These are phyloP conservation scores for Eriosoma lanigerum DNA, from an alignment of 1,140 invertebrate genomes.

Conservation along the genomic window DNA sequence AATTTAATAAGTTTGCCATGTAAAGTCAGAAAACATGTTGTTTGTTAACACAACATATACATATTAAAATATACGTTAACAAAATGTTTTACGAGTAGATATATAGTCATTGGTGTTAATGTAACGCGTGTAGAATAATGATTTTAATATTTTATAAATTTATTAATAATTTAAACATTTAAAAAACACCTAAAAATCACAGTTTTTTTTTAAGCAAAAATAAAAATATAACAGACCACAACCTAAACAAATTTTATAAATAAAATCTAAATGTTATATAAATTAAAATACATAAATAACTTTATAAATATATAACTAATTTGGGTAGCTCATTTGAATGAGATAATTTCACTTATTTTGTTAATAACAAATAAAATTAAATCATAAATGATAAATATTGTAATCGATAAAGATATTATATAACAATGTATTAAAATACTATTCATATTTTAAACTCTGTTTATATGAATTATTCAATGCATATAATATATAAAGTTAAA, in stretches of 20 bases:
- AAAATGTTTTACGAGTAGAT: conserved; percentile 14
- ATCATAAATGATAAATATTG: neutral
- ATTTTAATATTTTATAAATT: neutral
- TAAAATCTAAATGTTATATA: neutral
- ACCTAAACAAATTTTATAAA: conserved; percentile 23
- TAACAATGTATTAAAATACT: conserved; percentile 4
- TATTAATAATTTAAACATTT: conserved; percentile 9
- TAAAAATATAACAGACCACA: conserved; percentile 40
- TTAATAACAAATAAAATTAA: neutral
- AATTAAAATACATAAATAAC: neutral
- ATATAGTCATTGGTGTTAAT: conserved; percentile 14
- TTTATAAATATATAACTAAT: neutral
- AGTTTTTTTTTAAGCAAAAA: conserved; percentile 19
- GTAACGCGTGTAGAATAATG: conserved; percentile 2
- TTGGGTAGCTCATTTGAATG: conserved; percentile 13
- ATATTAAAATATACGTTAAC: neutral
- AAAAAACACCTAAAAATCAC: conserved; percentile 26
- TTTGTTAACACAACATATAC: neutral
- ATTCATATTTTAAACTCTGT: neutral
- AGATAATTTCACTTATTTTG: conserved; percentile 7
- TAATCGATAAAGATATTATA: no score
- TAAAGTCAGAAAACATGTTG: neutral
- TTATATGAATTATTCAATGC: neutral
- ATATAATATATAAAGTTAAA: neutral
- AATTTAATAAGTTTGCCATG: neutral